Evolutionary conservation across 2,797 vertebrate genomes (phyloP), one percentile per base, ranked within the genome.

Genomic region (Diplodus sargus): DNA sequence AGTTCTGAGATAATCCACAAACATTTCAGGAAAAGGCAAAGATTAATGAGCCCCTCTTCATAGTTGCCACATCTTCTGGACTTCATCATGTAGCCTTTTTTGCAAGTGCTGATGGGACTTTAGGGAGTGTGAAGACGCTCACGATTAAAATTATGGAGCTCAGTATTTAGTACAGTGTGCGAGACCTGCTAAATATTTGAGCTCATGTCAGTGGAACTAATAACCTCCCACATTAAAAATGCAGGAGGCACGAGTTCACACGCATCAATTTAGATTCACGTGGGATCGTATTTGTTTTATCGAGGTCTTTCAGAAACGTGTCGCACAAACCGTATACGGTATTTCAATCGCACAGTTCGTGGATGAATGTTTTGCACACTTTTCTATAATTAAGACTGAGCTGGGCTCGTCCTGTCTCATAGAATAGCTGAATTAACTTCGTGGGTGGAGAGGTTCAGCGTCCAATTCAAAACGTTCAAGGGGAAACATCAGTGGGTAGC

Each of bases 61-160:
- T 71, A 89, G 93, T 79, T 78, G 42, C 94, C 82, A 66, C 76
- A 80, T 83, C 90, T 86, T 93, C 93, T 95, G 89, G 92, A 92
- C 91, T 97, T 96, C 90, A 90, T 96, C 95, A 96, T 89, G 85
- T 81, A 93, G 88, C 85, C 87, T 95, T 95, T 92, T 92, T 94
- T 84, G 51, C 30, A 86, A 79, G 81, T 89, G 74, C 85, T 91
- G 92, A 95, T 91, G 93, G 91, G 92, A 88, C 91, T 90, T 91
- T 80, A 90, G 93, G 94, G 94, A 95, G 91, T 67, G 17, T 23
- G 18, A 75, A 84, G 64, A 20, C 59, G 82, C 4, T 69, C 58
- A 3, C 23, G 53, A 75, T 76, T 76, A 23, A 9, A 79, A 74
- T 51, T 73, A 25, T 57, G 58, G 10, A 74, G 53, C 67, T 49